Percentiles rank a stretch among this genome's conserved stretches.
These are phyloP conservation scores for Heliconius ethilla DNA, from an alignment of 2,888 invertebrate species.

Conservation along the genomic window DNA sequence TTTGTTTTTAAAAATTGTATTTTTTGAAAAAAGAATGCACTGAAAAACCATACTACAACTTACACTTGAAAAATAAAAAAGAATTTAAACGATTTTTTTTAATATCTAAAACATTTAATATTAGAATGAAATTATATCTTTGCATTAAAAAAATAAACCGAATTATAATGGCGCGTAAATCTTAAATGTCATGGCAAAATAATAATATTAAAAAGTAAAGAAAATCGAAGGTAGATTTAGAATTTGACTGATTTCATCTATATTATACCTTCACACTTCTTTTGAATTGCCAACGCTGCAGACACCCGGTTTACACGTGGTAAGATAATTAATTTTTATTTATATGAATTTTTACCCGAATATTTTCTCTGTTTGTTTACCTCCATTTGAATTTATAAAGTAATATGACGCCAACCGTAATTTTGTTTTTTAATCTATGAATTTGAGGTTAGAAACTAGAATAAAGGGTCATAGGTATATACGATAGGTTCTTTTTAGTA, in stretches of 20 bases:
- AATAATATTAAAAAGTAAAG: neutral
- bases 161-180: constrained; percentile 2
- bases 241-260: constrained; percentile 22
- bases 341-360: constrained; percentile 39
- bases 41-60: neutral
- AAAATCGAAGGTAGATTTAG: constrained; percentile 39
- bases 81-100: neutral
- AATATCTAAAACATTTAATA: neutral
- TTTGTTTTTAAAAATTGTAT: neutral
- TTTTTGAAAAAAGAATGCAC: neutral
- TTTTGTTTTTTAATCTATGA: neutral
- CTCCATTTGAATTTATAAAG: constrained; percentile 59
- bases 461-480: neutral
- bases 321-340: constrained; percentile 55
- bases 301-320: constrained; percentile 62
- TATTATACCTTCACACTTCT: constrained; percentile 53
- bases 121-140: neutral
- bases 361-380: constrained; percentile 51
- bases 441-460: neutral
- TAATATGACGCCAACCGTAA: constrained; percentile 12
- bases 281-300: constrained; percentile 35
- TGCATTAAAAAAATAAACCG: neutral
- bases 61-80: neutral
- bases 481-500: constrained; percentile 28
- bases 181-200: neutral